A percentile compares a stretch with the other conserved stretches of the same genome.
Evolutionary conservation across 1,140 invertebrate species (phyloP).

Genomic region (Achatina immaculata): DNA sequence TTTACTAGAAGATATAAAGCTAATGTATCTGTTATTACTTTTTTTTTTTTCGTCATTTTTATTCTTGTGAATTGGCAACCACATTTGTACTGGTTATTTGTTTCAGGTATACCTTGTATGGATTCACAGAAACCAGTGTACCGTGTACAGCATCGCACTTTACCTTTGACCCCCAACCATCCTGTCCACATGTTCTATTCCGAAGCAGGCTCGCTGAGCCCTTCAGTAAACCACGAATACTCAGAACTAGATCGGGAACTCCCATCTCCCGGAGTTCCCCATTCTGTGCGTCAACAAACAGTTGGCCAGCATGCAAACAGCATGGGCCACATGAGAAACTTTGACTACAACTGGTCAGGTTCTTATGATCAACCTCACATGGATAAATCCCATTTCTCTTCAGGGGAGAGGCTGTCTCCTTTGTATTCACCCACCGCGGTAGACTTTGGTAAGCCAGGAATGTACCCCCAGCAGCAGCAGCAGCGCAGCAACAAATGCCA

Average conservation of each 20-base stretch:
- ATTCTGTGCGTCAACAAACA: constrained; percentile 16
- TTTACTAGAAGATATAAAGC: too few species aligned
- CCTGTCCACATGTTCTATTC: constrained; percentile 14
- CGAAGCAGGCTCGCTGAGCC: constrained; percentile 4
- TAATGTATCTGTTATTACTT: neutral
- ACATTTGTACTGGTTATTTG: neutral
- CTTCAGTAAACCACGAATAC: constrained; percentile 29
- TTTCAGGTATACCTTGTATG: constrained; percentile 23
- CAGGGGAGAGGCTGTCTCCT: constrained; percentile 7
- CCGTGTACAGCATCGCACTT: constrained; percentile 30
- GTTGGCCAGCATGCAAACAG: neutral
- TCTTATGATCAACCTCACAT: neutral
- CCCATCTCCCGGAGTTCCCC: neutral
- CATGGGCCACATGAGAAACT: constrained; percentile 7
- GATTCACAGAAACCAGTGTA: neutral
- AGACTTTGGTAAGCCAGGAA: neutral
- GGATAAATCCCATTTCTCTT: constrained; percentile 6
- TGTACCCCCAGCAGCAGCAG: neutral
- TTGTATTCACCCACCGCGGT: neutral
- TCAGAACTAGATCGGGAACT: constrained; percentile 25
- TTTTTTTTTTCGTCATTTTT: neutral
- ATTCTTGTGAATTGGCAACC: neutral
- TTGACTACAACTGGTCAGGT: constrained; percentile 16
- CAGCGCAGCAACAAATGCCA: constrained; percentile 9
- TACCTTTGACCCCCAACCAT: constrained; percentile 18